Conservation (phyloP, 2,888 invertebrate species). For the Drosophila birchii region DNA sequence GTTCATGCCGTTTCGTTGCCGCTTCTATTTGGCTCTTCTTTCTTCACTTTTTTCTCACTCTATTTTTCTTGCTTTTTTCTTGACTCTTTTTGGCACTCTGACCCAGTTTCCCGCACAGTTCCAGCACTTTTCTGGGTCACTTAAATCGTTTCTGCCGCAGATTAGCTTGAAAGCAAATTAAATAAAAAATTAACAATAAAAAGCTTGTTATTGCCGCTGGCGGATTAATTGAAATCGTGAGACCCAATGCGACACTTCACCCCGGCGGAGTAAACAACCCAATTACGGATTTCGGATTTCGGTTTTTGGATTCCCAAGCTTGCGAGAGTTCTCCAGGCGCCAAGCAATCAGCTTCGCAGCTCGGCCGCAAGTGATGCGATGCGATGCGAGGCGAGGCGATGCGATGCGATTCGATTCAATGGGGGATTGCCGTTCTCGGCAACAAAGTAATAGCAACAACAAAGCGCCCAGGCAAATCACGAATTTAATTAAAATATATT, state of each 20-base stretch:
- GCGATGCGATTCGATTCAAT: slow-evolving; percentile 23
- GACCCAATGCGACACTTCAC: slow-evolving; percentile 14
- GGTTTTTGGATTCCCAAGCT: slow-evolving; percentile 2
- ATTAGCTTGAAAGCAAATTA: slow-evolving; percentile 22
- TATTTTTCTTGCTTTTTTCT: neutral
- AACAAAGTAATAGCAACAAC: slow-evolving; percentile 28
- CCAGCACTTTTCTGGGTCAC: slow-evolving; percentile 56
- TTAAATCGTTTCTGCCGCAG: slow-evolving; percentile 6
- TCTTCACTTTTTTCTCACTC: neutral
- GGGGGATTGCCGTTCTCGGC: slow-evolving; percentile 48
- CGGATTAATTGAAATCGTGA: slow-evolving; percentile 44
- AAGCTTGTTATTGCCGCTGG: slow-evolving; percentile 32
- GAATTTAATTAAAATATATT: slow-evolving; percentile 74
- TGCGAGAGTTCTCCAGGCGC: slow-evolving; percentile 33
- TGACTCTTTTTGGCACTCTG: slow-evolving; percentile 31
- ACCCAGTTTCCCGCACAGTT: slow-evolving; percentile 51
- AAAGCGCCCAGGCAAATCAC: slow-evolving; percentile 46
- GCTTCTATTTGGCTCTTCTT: slow-evolving; percentile 3
- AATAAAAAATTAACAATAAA: slow-evolving; percentile 33
- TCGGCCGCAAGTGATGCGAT: slow-evolving; percentile 67
- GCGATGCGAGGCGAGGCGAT: slow-evolving; percentile 6
- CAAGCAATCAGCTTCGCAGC: slow-evolving; percentile 63
- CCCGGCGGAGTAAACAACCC: slow-evolving; percentile 12
- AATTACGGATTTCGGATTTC: slow-evolving; percentile 22
- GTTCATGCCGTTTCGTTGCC: slow-evolving; percentile 46